A percentile compares a stretch with the other conserved stretches of the same genome.
Evolutionary conservation across 2,888 invertebrate genomes (phyloP).

Genomic region (Monoplex corrugatus): DNA sequence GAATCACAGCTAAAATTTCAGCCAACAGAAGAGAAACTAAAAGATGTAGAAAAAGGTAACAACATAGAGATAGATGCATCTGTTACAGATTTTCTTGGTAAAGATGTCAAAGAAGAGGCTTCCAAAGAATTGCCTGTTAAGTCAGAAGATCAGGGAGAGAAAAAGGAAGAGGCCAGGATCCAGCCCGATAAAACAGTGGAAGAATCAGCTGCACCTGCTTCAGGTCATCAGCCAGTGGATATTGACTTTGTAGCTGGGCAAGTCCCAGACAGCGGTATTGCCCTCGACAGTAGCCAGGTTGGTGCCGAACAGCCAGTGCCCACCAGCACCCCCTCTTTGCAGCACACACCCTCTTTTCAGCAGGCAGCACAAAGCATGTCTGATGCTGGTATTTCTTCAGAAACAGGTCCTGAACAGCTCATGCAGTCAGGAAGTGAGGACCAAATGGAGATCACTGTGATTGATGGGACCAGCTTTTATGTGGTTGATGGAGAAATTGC

Average conservation of each 20-base stretch:
- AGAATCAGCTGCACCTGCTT: neutral
- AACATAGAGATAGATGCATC: too few species aligned
- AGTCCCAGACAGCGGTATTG: neutral
- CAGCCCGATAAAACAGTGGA: neutral
- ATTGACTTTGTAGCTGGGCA: constrained; percentile 14
- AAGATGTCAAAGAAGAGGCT: neutral
- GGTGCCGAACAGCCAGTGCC: neutral
- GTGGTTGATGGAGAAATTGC: constrained; percentile 36
- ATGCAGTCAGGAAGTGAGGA: neutral
- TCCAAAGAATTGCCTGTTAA: constrained; percentile 26
- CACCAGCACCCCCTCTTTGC: constrained; percentile 25
- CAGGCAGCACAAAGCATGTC: neutral
- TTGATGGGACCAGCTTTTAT: constrained; percentile 45
- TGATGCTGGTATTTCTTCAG: neutral
- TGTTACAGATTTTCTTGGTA: too few species aligned
- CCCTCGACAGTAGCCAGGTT: constrained; percentile 38
- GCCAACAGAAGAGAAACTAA: neutral
- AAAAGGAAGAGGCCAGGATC: neutral
- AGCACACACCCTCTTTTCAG: neutral
- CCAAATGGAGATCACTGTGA: constrained; percentile 3
- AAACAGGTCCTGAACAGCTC: too few species aligned
- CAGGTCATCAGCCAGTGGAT: constrained; percentile 33
- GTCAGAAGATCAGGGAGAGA: neutral
- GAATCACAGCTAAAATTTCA: neutral
- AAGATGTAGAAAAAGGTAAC: neutral